Evolutionary conservation across 2,888 invertebrate genomes (phyloP).

Genomic region (Lithophane ornitopus): DNA sequence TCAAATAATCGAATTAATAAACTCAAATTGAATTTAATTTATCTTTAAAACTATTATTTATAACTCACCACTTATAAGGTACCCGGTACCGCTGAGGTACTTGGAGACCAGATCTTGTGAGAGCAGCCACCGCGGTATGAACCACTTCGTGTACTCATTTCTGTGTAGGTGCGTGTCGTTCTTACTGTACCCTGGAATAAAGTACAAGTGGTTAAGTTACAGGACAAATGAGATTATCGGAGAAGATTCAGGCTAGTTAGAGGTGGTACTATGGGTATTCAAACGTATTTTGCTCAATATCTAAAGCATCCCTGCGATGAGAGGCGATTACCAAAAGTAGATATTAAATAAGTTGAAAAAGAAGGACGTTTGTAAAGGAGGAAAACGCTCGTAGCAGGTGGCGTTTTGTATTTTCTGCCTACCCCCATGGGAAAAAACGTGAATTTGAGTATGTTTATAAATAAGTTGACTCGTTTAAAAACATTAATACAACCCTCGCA

Average conservation of each 20-base stretch:
- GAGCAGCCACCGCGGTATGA: slow-evolving; percentile 91
- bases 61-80: slow-evolving; percentile 84
- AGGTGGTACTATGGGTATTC: too few relatives aligned
- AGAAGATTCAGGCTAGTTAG: too few relatives aligned
- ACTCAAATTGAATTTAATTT: too few relatives aligned
- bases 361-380: too few relatives aligned
- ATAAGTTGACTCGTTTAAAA: not conserved
- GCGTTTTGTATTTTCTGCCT: too few relatives aligned
- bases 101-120: slow-evolving; percentile 89
- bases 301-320: not conserved
- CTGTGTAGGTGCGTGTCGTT: slow-evolving; percentile 90
- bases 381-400: too few relatives aligned
- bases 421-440: too few relatives aligned
- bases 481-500: not conserved
- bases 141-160: slow-evolving; percentile 92
- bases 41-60: not conserved
- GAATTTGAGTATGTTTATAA: not conserved
- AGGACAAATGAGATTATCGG: too few relatives aligned
- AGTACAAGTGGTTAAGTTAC: not conserved
- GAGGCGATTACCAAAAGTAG: not conserved
- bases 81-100: slow-evolving; percentile 93
- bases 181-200: slow-evolving; percentile 78
- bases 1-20: too few relatives aligned
- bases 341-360: not conserved
- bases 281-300: not conserved